Evolutionary conservation across 2,113 vertebrate genomes (phyloP), one percentile per base, ranked within the genome.

Genomic region (Mandrillus leucophaeus): DNA sequence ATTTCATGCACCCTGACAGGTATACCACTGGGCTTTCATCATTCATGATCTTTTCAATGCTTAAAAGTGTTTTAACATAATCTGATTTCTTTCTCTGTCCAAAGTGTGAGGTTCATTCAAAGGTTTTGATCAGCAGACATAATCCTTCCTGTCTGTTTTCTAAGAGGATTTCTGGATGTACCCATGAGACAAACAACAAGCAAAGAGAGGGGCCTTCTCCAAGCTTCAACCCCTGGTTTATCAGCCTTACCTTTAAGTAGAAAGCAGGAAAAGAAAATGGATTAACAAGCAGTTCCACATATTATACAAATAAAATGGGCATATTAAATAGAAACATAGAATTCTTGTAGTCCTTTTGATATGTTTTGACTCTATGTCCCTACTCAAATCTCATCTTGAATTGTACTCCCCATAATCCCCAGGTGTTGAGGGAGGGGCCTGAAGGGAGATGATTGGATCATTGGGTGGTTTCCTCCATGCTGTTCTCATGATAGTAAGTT

Each of bases 271-370:
- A 50, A 94, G 61, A 38, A 38, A 48, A 64, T 25, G 6, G 32
- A 87, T 35, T 35, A 88, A 45, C 5, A 78, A 48, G 0, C 14
- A 27, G 11, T 92, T 75, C 57, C 25, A 93, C 17, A 45, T 70
- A 55, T 4, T 55, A 59, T 20, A 25, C 48, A 95, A 97, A 93
- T 94, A 50, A 97, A 95, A 88, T 55, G 32, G 70, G 61, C 50
- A 90, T 30, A 64, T 81, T 40, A 81, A 92, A 68, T 18, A 94
- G 66, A 61, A 93, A 89, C 88, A 80, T 3, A 83, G 64, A 76
- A 64, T 35, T 78, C n/a, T 27, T 50, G 0, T 9, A 40, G 30
- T 48, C 55, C 43, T 64, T 64, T 30, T 32, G 27, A 64, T 64
- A 32, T 3, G 5, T 30, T 64, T 64, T 64, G 12, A 13, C 61